Percentiles rank a stretch among this genome's conserved stretches.
phyloP scores from a whole-genome alignment of 2,113 vertebrate genomes.

The Elephas maximus region DNA sequence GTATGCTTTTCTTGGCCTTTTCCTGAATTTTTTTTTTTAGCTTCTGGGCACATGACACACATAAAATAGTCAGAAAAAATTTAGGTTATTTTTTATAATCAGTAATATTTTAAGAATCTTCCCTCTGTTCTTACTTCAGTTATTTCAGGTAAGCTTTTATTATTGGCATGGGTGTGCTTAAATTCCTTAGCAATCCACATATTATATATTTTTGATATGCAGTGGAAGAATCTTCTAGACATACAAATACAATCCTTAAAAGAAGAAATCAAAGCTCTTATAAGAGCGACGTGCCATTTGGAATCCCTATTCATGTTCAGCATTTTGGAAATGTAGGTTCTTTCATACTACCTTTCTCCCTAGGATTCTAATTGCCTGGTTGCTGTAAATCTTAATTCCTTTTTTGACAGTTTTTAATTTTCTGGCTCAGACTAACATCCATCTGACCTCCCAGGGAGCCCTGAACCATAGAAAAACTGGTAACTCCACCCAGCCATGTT shows the following conservation, averaged over 20 bases:
- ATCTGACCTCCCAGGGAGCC: not conserved
- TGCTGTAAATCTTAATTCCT: not conserved
- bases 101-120: not conserved
- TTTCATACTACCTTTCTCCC: not conserved
- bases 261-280: not conserved
- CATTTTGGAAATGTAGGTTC: not conserved
- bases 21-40: conserved; percentile 12
- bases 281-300: not conserved
- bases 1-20: not conserved
- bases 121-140: not conserved
- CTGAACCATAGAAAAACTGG: not conserved
- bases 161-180: not conserved
- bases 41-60: not conserved
- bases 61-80: not conserved
- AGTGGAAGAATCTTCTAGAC: not conserved
- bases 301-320: not conserved
- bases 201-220: not conserved
- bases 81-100: not conserved
- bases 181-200: not conserved
- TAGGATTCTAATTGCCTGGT: not conserved
- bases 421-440: not conserved
- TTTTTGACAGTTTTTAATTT: not conserved
- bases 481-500: not conserved
- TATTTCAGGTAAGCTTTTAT: not conserved
- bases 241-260: not conserved